Evolutionary conservation across 2,113 vertebrate genomes (phyloP).

Genomic region (Mobula hypostoma): DNA sequence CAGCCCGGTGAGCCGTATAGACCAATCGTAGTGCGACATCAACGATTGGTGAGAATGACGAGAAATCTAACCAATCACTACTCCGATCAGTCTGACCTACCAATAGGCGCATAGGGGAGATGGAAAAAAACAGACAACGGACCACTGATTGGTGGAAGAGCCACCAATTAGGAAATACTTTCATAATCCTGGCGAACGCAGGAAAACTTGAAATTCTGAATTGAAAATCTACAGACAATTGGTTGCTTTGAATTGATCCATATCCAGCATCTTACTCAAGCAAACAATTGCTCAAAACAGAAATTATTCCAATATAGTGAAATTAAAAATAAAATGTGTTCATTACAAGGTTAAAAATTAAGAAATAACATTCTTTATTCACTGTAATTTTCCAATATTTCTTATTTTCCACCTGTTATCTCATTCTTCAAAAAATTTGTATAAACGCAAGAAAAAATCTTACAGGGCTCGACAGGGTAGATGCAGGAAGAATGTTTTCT

Average conservation of each 20-base stretch:
- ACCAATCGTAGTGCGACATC: neutral
- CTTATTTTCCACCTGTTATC: no score
- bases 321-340: no score
- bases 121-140: neutral
- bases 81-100: neutral
- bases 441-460: no score
- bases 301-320: neutral
- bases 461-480: no score
- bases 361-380: no score
- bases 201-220: neutral
- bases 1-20: no score
- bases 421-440: no score
- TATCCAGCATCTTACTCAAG: neutral
- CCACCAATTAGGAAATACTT: neutral
- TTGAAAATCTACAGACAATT: neutral
- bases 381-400: no score
- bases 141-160: neutral
- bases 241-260: neutral
- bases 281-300: neutral
- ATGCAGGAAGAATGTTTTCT: no score
- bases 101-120: neutral
- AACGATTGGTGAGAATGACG: neutral
- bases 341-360: neutral
- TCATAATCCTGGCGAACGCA: no score
- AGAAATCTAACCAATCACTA: neutral